These are phyloP conservation scores for Phylloscopus collybita DNA, from an alignment of 2,797 vertebrate species.

Conservation along the genomic window DNA sequence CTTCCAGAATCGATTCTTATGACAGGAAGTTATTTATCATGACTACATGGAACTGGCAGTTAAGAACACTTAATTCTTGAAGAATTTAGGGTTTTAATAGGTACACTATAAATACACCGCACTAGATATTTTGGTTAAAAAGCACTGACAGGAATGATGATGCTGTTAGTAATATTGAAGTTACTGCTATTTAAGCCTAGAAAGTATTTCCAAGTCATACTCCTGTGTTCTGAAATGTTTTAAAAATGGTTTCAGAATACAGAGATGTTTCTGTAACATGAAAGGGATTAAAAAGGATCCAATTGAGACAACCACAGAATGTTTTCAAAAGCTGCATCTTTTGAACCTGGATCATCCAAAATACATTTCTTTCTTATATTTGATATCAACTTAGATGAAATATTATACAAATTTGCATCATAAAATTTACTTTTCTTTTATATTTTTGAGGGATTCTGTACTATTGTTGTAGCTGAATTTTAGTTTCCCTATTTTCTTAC, in stretches of 20 bases:
- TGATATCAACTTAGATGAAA: neutral
- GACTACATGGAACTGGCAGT: neutral
- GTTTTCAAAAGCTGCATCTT: neutral
- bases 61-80: neutral
- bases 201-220: neutral
- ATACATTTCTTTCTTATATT: neutral
- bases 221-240: neutral
- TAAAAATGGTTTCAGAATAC: neutral
- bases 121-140: neutral
- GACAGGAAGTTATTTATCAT: neutral
- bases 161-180: neutral
- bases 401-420: neutral
- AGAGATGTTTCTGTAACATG: neutral
- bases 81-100: neutral
- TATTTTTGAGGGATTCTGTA: neutral
- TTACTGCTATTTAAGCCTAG: neutral
- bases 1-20: neutral
- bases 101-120: neutral
- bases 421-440: neutral
- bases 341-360: neutral
- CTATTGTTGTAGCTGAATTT: neutral
- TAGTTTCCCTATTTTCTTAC: neutral
- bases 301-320: neutral
- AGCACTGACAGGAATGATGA: neutral
- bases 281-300: neutral